Conservation (phyloP, 2,888 invertebrate species). For the Diadegma fenestrale region DNA sequence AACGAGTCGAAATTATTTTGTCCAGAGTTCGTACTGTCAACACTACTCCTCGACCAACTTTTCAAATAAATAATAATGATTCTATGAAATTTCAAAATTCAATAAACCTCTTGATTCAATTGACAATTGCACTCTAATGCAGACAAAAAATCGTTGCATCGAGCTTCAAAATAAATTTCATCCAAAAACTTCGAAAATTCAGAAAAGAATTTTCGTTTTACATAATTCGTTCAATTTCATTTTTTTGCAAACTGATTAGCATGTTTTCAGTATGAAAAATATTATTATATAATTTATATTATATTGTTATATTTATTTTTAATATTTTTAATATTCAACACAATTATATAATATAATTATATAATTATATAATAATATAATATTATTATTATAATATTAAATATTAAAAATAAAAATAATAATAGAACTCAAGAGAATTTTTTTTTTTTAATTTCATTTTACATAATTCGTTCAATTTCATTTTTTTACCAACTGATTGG, state of each 20-base stretch:
- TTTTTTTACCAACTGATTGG: too few species aligned
- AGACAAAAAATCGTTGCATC: not conserved
- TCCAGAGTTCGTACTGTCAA: not conserved
- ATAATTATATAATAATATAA: too few species aligned
- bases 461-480: not conserved
- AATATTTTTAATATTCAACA: too few species aligned
- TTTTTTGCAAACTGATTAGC: too few species aligned
- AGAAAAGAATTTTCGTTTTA: not conserved
- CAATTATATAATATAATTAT: too few species aligned
- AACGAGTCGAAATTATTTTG: conserved; percentile 14
- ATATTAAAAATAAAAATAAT: too few species aligned
- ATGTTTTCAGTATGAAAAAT: too few species aligned
- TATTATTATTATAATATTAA: too few species aligned
- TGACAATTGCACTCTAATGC: not conserved
- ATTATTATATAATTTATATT: too few species aligned
- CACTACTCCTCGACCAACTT: not conserved
- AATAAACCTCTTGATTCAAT: not conserved
- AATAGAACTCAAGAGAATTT: too few species aligned
- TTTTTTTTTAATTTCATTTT: too few species aligned
- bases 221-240: not conserved
- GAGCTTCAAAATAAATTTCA: not conserved
- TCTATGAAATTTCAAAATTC: not conserved
- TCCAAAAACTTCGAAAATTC: not conserved
- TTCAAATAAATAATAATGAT: not conserved
- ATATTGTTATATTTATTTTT: too few species aligned